A percentile compares a stretch with the other conserved stretches of the same genome.
Evolutionary conservation across 2,113 vertebrate genomes (phyloP).

Genomic region (Mohoua ochrocephala): DNA sequence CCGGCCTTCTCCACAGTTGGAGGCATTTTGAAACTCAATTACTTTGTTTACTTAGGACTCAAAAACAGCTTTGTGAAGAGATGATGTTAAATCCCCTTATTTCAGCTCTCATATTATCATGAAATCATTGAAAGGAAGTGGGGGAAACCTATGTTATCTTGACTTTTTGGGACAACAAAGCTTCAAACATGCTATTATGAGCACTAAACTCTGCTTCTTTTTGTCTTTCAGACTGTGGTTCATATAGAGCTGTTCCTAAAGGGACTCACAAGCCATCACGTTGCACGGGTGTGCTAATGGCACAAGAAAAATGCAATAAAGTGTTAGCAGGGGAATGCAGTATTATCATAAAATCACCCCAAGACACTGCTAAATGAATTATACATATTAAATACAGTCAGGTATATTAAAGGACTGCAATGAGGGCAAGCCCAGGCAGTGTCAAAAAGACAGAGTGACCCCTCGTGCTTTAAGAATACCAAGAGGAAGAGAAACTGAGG

Average conservation of each 20-base stretch:
- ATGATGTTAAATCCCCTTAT: neutral
- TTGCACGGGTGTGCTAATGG: neutral
- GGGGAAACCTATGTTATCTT: neutral
- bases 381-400: accelerated
- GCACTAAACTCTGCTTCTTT: neutral
- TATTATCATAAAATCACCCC: no score
- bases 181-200: neutral
- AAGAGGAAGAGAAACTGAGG: neutral
- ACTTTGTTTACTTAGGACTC: neutral
- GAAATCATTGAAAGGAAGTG: neutral
- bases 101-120: neutral
- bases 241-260: neutral
- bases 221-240: neutral
- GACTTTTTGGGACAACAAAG: neutral
- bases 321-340: no score
- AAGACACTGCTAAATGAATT: neutral
- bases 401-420: neutral
- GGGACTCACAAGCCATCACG: neutral
- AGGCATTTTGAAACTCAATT: neutral
- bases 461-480: neutral
- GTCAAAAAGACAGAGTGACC: neutral
- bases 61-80: neutral
- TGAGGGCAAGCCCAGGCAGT: neutral
- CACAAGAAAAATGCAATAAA: neutral
- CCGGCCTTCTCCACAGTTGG: accelerated